Evolutionary conservation across 2,113 vertebrate genomes (phyloP).

Genomic region (Emydocephalus ijimae): DNA sequence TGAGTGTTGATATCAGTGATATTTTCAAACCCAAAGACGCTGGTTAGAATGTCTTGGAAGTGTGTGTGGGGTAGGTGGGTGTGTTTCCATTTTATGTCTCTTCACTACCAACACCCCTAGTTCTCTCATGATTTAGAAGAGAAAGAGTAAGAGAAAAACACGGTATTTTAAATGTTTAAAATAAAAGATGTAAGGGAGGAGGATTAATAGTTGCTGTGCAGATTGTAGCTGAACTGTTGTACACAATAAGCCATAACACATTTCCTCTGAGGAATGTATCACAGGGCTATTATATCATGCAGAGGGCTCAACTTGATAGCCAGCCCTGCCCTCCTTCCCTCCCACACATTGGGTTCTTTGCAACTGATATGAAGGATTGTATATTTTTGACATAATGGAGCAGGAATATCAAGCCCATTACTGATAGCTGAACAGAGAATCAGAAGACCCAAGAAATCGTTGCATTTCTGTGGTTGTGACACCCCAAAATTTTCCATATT

Average conservation of each 20-base stretch:
- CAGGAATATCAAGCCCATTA: not conserved
- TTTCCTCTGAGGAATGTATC: not conserved
- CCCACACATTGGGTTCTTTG: not conserved
- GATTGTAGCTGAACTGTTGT: not conserved
- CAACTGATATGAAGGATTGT: not conserved
- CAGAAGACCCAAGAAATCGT: too few species aligned
- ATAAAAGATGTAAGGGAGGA: not conserved
- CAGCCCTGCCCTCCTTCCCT: not conserved
- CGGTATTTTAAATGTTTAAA: not conserved
- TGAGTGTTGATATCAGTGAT: not conserved
- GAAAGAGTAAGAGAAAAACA: not conserved
- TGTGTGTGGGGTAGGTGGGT: rapidly evolving
- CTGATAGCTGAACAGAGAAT: not conserved
- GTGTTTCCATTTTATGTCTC: not conserved
- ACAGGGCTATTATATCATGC: not conserved
- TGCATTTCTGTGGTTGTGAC: not conserved
- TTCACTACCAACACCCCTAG: not conserved
- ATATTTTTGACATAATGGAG: not conserved
- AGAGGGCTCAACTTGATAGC: not conserved
- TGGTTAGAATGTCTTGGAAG: not conserved
- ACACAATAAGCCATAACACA: not conserved
- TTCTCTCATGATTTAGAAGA: not conserved
- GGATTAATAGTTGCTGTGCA: not conserved
- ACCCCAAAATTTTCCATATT: not conserved
- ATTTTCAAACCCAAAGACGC: not conserved